A percentile compares a stretch with the other conserved stretches of the same genome.
Evolutionary conservation across 2,888 invertebrate species (phyloP).

Genomic region (Troilus luridus): DNA sequence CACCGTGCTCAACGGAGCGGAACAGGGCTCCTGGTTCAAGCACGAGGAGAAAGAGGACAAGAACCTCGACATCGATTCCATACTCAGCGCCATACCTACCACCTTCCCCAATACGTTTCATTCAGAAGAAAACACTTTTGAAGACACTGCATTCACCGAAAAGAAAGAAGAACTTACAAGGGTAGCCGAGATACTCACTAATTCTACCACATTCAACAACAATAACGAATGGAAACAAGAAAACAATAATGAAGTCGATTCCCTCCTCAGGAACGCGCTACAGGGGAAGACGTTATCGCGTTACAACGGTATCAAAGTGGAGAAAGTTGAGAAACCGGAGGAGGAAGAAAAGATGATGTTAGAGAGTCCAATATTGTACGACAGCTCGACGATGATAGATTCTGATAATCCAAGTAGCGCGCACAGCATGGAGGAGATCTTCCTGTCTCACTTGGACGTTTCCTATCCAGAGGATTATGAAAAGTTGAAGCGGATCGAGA

Average conservation of each 20-base stretch:
- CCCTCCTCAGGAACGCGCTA: conserved; percentile 84
- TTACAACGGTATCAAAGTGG: conserved; percentile 65
- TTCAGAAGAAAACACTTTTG: conserved; percentile 71
- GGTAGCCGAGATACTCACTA: conserved; percentile 71
- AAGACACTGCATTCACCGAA: conserved; percentile 83
- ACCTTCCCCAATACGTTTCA: conserved; percentile 62
- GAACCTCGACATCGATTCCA: conserved; percentile 80
- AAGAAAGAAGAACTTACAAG: conserved; percentile 61
- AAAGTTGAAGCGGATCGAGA: conserved; percentile 86
- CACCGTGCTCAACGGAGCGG: conserved; percentile 85
- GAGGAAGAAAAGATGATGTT: conserved; percentile 63
- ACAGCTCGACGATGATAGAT: conserved; percentile 69
- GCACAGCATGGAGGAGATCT: conserved; percentile 78
- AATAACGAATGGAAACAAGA: conserved; percentile 69
- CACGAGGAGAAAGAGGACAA: conserved; percentile 76
- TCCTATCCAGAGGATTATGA: conserved; percentile 86
- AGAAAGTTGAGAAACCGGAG: conserved; percentile 65
- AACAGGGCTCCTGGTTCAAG: conserved; percentile 70
- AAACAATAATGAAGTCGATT: conserved; percentile 74
- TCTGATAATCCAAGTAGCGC: conserved; percentile 74
- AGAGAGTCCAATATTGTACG: conserved; percentile 63
- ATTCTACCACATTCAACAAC: conserved; percentile 76
- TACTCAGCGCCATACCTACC: conserved; percentile 79
- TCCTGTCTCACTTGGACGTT: conserved; percentile 77
- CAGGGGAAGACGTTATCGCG: conserved; percentile 78